A percentile compares a stretch with the other conserved stretches of the same genome.
These are phyloP conservation scores for Psittacula derbiana DNA, from an alignment of 2,797 vertebrate genomes.

Conservation along the genomic window DNA sequence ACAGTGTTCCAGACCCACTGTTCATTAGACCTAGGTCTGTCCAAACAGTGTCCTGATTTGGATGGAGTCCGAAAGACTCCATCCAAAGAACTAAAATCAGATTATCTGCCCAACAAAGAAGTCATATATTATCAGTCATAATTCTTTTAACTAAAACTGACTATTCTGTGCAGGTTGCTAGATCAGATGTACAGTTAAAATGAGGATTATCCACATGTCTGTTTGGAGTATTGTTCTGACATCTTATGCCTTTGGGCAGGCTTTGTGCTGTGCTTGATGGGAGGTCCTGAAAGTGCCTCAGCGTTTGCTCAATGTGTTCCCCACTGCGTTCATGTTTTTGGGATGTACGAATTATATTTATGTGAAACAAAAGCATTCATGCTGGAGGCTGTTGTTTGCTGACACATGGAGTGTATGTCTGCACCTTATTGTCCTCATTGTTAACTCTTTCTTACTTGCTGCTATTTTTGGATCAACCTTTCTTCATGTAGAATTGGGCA, in stretches of 20 bases:
- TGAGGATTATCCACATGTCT: background rate
- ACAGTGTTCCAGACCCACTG: background rate
- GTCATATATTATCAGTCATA: background rate
- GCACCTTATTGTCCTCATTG: background rate
- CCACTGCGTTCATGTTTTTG: background rate
- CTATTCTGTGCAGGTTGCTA: background rate
- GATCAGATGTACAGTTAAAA: background rate
- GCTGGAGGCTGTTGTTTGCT: background rate
- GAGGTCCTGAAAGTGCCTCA: background rate
- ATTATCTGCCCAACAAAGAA: background rate
- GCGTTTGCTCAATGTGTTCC: background rate
- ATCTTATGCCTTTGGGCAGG: fast-evolving
- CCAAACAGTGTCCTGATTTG: background rate
- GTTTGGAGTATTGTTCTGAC: background rate
- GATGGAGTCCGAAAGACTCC: background rate
- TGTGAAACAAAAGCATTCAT: background rate
- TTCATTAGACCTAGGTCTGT: background rate
- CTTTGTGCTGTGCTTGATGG: background rate
- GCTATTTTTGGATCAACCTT: background rate
- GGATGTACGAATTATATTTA: background rate
- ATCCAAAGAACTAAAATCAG: background rate
- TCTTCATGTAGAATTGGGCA: background rate
- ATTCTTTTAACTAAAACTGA: background rate
- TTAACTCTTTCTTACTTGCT: background rate
- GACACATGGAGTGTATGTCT: background rate